Conservation (phyloP, 2,888 invertebrate species). For the Mantis religiosa region DNA sequence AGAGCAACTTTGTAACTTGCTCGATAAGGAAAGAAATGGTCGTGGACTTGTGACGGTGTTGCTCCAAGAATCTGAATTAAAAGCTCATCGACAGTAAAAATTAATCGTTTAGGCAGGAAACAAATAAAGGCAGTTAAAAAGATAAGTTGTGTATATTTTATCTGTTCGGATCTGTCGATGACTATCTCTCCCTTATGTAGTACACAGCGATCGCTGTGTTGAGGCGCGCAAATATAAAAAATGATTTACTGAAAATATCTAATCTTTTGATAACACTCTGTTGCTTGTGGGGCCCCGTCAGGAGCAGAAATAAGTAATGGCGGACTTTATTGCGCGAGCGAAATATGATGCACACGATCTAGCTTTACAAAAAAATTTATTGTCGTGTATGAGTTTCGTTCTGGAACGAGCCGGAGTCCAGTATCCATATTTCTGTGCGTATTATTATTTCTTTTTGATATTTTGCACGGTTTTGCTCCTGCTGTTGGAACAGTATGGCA, state of each 20-base stretch:
- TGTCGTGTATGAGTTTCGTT: not conserved
- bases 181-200: slow-evolving; percentile 2
- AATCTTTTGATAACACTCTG: slow-evolving; percentile 16
- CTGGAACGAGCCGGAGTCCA: not conserved
- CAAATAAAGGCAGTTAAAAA: slow-evolving; percentile 9
- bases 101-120: slow-evolving; percentile 15
- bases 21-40: too few relatives aligned
- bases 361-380: not conserved
- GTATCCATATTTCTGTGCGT: not conserved
- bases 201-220: not conserved
- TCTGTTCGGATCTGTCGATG: not conserved
- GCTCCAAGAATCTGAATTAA: not conserved
- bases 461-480: not conserved
- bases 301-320: not conserved
- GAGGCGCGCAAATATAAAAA: not conserved
- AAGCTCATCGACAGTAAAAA: slow-evolving; percentile 26
- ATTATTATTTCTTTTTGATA: too few relatives aligned
- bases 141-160: slow-evolving; percentile 5
- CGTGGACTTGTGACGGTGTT: not conserved
- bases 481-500: not conserved
- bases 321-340: not conserved
- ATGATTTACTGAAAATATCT: slow-evolving; percentile 16
- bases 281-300: slow-evolving; percentile 9
- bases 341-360: not conserved
- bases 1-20: too few relatives aligned